Evolutionary conservation across 2,797 vertebrate species (phyloP).

Genomic region (Coregonus ussuriensis): DNA sequence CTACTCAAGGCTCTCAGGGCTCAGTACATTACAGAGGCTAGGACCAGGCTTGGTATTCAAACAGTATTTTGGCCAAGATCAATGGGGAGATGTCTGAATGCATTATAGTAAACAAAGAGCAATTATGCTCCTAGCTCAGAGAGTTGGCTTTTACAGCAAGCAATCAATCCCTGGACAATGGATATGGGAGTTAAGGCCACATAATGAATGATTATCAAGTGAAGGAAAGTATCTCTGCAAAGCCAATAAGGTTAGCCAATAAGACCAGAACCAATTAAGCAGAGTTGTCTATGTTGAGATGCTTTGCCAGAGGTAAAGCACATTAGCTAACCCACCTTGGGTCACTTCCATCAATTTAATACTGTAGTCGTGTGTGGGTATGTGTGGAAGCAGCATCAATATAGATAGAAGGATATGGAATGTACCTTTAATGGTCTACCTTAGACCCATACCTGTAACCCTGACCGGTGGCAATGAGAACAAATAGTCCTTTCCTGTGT

Average conservation of each 20-base stretch:
- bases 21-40: background rate
- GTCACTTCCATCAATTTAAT: background rate
- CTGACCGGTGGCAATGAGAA: background rate
- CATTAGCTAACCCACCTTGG: background rate
- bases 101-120: slow-evolving; percentile 56
- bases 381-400: background rate
- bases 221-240: slow-evolving; percentile 34
- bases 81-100: slow-evolving; percentile 53
- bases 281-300: slow-evolving; percentile 14
- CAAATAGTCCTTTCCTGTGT: background rate
- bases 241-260: slow-evolving; percentile 37
- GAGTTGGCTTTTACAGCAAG: slow-evolving; percentile 45
- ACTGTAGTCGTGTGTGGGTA: background rate
- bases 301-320: background rate
- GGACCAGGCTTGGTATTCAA: slow-evolving; percentile 25
- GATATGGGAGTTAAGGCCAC: slow-evolving; percentile 43
- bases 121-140: slow-evolving; percentile 51
- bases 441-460: background rate
- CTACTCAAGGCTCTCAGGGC: background rate
- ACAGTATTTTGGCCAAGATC: slow-evolving; percentile 50
- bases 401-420: background rate
- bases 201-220: slow-evolving; percentile 53
- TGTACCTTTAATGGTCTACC: background rate
- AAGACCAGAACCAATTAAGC: slow-evolving; percentile 20
- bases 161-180: slow-evolving; percentile 50